Percentiles rank a stretch among this genome's conserved stretches.
Conservation (phyloP, 2,113 vertebrate species). For the Prionailurus viverrinus region DNA sequence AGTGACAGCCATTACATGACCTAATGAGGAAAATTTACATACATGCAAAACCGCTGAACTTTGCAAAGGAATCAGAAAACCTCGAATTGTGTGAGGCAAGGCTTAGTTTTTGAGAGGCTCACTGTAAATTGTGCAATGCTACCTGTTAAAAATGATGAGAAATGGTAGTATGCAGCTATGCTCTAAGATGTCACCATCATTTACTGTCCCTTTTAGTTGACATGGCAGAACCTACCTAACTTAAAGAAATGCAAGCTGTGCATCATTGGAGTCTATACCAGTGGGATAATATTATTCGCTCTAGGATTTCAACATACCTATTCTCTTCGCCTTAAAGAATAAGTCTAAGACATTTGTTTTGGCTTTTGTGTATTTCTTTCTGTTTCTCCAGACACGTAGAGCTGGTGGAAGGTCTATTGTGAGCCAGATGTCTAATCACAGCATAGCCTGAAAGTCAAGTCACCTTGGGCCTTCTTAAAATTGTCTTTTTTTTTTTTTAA, state of each 20-base stretch:
- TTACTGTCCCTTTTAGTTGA: not conserved
- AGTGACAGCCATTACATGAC: not conserved
- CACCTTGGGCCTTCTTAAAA: rapidly evolving
- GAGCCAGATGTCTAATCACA: not conserved
- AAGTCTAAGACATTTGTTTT: not conserved
- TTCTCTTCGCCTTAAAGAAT: not conserved
- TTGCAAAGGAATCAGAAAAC: not conserved
- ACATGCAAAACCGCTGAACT: not conserved
- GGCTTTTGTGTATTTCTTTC: not conserved
- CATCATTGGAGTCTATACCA: not conserved
- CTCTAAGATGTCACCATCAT: not conserved
- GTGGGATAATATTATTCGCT: not conserved
- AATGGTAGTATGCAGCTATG: rapidly evolving
- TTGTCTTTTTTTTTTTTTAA: too few relatives aligned
- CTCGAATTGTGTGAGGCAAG: not conserved
- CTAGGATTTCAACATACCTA: not conserved
- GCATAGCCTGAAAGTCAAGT: rapidly evolving
- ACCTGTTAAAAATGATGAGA: not conserved
- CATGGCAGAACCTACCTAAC: not conserved
- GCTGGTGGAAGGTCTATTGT: not conserved
- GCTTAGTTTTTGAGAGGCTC: not conserved
- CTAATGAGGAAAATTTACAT: not conserved
- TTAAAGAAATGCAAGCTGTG: not conserved
- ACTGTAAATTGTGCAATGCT: not conserved
- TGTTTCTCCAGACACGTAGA: not conserved